Evolutionary conservation across 92 coral and sea anemone genomes (phyloP), one percentile per base, ranked within the genome.

Genomic region (Paramuricea clavata): DNA sequence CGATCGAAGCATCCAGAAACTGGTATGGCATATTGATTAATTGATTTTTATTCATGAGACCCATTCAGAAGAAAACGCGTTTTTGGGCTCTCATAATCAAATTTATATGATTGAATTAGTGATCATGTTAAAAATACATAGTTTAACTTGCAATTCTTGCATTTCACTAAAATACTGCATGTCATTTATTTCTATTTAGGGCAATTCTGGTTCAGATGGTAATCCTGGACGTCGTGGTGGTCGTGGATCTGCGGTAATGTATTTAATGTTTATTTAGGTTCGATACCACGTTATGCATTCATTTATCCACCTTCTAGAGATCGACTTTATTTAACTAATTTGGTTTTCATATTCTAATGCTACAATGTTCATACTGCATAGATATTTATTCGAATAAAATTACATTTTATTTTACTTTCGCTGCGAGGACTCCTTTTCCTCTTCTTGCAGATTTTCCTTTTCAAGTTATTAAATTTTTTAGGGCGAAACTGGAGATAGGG

Each of bases 201-300:
- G 72, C 39, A 27, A 30, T 28, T 1, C 39, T 65, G 72, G 72
- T 33, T n/a, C 39, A 28, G 22, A 65, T 65, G 72, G 72, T 27
- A 15, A 28, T 65, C 72, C 41, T 27, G 72, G 72, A 28, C 72
- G 72, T 65, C 72, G 41, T 27, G 72, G 72, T 65, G 72, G 41
- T 31, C 39, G 39, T 65, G 72, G 72, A 31, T 11, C 39, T 11
- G 36, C 72, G 72, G 72, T 65, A 65, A 65, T 31, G 17, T 28
- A 65, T 65, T 16, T 65, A 65, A 15, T 65, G 35, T 26, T 16
- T 25, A 52, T 23, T 57, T 1, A 47, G 3, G 52, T 15, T 9
- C 52, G 17, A 47, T 47, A 47, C 15, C 52, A 47, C 52, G 42
- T 47, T 12, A 47, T 47, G 52, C 52, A 1, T 3, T 36, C 42